These are phyloP conservation scores for Halocaridina rubra DNA, from an alignment of 2,888 invertebrate species.

Conservation along the genomic window DNA sequence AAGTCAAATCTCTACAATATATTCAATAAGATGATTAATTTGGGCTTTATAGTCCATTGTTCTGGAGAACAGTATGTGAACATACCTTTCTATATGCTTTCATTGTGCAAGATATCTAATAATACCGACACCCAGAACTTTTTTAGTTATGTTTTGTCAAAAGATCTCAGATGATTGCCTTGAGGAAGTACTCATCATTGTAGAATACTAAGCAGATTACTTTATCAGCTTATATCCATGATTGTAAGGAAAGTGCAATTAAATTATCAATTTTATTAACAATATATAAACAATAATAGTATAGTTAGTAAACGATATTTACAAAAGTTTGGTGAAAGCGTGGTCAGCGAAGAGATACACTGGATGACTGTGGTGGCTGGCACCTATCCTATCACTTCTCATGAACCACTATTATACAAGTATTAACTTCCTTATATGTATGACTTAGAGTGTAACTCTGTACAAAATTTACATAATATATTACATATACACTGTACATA, in stretches of 20 bases:
- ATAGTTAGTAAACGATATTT: conserved; percentile 56
- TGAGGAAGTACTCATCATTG: neutral
- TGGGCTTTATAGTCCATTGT: too few relatives aligned
- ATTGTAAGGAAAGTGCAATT: neutral
- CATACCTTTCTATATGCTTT: too few relatives aligned
- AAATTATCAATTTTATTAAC: conserved; percentile 57
- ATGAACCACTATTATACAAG: neutral
- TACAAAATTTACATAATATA: conserved; percentile 54
- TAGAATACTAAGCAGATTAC: neutral
- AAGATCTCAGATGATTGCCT: neutral
- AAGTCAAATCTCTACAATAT: too few relatives aligned
- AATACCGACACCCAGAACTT: too few relatives aligned
- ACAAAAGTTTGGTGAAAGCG: conserved; percentile 50
- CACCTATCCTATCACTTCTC: neutral
- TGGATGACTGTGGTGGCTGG: neutral
- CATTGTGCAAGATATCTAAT: too few relatives aligned
- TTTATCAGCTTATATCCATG: neutral
- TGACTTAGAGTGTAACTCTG: conserved; percentile 57
- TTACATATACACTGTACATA: conserved; percentile 47
- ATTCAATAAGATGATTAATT: too few relatives aligned
- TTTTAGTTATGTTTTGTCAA: neutral
- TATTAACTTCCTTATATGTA: conserved; percentile 42
- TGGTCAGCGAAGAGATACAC: neutral
- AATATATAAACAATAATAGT: conserved; percentile 54
- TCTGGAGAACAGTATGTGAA: too few relatives aligned